Conservation (phyloP, 2,888 invertebrate species). For the Drosophila subsilvestris region DNA sequence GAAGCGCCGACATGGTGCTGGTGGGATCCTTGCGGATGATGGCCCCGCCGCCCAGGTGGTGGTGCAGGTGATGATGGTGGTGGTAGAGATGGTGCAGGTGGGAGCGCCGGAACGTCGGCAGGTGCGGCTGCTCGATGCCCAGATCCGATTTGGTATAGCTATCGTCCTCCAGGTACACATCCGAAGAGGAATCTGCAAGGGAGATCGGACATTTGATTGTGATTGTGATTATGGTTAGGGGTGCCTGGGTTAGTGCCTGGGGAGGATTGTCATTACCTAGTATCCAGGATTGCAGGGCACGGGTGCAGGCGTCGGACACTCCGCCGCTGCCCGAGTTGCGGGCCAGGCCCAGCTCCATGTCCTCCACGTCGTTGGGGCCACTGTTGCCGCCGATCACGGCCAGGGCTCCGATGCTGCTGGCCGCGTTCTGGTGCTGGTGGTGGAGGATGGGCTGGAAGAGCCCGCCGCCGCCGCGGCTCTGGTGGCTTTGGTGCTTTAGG, state of each 20-base stretch:
- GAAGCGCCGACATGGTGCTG: slow-evolving; percentile 87
- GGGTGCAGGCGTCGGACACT: slow-evolving; percentile 64
- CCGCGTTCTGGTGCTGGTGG: slow-evolving; percentile 54
- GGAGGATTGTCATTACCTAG: too few species aligned
- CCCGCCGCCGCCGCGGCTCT: slow-evolving; percentile 34
- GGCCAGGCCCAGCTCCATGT: slow-evolving; percentile 74
- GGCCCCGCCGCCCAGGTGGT: slow-evolving; percentile 72
- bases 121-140: slow-evolving; percentile 81
- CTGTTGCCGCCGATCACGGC: slow-evolving; percentile 58
- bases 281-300: slow-evolving; percentile 80
- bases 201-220: too few species aligned
- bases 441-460: slow-evolving; percentile 80
- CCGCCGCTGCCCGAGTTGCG: slow-evolving; percentile 63
- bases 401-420: slow-evolving; percentile 64
- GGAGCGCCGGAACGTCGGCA: slow-evolving; percentile 49
- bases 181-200: slow-evolving; percentile 81
- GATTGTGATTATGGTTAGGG: too few species aligned
- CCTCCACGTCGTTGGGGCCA: slow-evolving; percentile 65
- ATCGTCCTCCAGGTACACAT: slow-evolving; percentile 83
- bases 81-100: slow-evolving; percentile 62
- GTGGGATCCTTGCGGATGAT: slow-evolving; percentile 87
- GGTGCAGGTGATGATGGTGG: slow-evolving; percentile 61
- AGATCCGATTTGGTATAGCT: slow-evolving; percentile 84
- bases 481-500: slow-evolving; percentile 76
- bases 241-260: too few species aligned